Conservation (phyloP, 2,113 vertebrate species). For the Notothenia coriiceps region DNA sequence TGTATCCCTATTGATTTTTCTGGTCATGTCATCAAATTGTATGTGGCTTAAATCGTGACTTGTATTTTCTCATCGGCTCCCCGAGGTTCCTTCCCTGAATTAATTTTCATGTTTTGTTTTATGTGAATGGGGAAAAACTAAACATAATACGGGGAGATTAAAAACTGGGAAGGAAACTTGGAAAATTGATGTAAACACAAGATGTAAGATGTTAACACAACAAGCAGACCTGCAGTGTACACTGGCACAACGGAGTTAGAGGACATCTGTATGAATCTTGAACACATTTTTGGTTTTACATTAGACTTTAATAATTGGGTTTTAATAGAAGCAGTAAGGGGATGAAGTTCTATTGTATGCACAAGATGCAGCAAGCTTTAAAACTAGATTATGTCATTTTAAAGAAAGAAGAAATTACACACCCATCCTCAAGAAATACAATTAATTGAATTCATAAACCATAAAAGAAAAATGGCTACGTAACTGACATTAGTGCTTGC, state of each 20-base stretch:
- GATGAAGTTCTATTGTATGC: not conserved
- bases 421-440: no score
- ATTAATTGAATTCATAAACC: not conserved
- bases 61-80: conserved; percentile 74
- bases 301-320: no score
- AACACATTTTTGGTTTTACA: not conserved
- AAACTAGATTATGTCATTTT: no score
- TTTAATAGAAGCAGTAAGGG: not conserved
- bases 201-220: conserved; percentile 13
- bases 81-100: conserved; percentile 53
- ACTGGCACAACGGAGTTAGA: conserved; percentile 6
- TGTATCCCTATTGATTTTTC: conserved; percentile 78
- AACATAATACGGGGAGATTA: conserved; percentile 14
- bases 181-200: conserved; percentile 42
- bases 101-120: conserved; percentile 61
- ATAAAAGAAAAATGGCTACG: not conserved
- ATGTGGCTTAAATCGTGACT: conserved; percentile 68
- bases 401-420: no score
- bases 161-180: conserved; percentile 20
- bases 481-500: not conserved
- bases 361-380: no score
- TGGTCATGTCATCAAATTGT: conserved; percentile 74
- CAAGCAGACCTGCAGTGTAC: conserved; percentile 1
- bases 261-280: not conserved
- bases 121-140: conserved; percentile 39